These are phyloP conservation scores for Diabrotica virgifera DNA, from an alignment of 1,140 invertebrate species.

Conservation along the genomic window DNA sequence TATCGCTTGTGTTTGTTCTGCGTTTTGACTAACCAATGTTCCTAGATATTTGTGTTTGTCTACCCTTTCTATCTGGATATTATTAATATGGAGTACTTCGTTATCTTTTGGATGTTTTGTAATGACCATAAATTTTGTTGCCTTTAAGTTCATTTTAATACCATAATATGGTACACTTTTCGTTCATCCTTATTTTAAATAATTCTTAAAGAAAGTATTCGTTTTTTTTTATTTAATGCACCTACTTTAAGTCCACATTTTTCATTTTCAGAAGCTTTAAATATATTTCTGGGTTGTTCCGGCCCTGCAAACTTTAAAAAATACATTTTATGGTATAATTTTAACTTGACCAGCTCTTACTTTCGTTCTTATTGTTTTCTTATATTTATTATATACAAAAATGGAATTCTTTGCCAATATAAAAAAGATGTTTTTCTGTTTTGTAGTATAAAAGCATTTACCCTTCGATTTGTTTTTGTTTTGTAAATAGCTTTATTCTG, in stretches of 20 bases:
- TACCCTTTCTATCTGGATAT: too few species aligned
- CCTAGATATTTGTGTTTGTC: too few species aligned
- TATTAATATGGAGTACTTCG: too few species aligned
- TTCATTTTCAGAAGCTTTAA: background rate
- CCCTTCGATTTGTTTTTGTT: background rate
- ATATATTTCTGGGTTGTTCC: background rate
- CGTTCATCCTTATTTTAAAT: too few species aligned
- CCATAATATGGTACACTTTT: too few species aligned
- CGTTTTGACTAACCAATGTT: too few species aligned
- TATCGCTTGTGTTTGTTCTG: too few species aligned
- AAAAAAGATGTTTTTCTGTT: slow-evolving; percentile 11
- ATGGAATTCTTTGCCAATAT: slow-evolving; percentile 5
- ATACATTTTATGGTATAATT: slow-evolving; percentile 20
- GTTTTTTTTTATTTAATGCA: background rate
- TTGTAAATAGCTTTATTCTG: background rate
- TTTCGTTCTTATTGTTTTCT: slow-evolving; percentile 19
- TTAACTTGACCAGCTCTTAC: slow-evolving; percentile 19
- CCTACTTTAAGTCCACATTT: background rate
- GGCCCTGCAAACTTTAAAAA: slow-evolving; percentile 16
- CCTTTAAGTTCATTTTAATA: too few species aligned
- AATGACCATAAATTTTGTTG: too few species aligned
- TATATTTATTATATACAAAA: slow-evolving; percentile 21
- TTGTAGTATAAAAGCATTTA: slow-evolving; percentile 1
- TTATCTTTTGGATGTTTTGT: too few species aligned
- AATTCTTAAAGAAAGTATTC: background rate